phyloP scores from a whole-genome alignment of 2,113 vertebrate genomes.

The Cairina moschata region DNA sequence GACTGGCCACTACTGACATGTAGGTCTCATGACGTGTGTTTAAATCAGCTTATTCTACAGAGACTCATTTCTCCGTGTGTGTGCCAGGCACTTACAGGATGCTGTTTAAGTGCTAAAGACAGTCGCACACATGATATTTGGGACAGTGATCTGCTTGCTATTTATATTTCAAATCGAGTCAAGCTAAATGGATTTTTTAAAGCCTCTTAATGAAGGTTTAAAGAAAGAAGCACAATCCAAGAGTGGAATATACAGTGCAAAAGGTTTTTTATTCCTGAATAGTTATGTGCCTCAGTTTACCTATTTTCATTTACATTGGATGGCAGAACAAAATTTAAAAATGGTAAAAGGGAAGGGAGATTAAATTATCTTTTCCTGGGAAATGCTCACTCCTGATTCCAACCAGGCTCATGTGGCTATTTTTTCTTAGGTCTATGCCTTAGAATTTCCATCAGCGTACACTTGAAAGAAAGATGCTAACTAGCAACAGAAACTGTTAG shows the following conservation, averaged over 20 bases:
- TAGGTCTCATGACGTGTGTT: neutral
- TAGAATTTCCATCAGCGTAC: neutral
- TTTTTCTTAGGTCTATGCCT: neutral
- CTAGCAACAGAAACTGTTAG: neutral
- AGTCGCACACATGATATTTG: neutral
- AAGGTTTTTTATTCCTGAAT: neutral
- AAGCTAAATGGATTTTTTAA: slow-evolving; percentile 63
- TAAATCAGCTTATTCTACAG: slow-evolving; percentile 34
- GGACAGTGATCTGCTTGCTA: slow-evolving; percentile 58
- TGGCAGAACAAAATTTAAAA: neutral
- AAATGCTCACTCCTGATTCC: neutral
- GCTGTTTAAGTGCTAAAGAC: neutral
- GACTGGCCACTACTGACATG: neutral
- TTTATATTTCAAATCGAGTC: slow-evolving; percentile 54
- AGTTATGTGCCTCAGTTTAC: neutral
- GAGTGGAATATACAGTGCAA: neutral
- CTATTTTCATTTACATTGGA: neutral
- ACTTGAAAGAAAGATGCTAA: neutral
- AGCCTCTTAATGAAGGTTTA: slow-evolving; percentile 63
- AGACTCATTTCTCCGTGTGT: neutral
- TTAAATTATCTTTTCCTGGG: neutral
- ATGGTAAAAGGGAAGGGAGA: neutral
- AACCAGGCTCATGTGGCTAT: neutral
- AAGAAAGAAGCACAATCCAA: slow-evolving; percentile 1
- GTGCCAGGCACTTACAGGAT: neutral